These are phyloP conservation scores for Poliocrania exsul DNA, from an alignment of 2,797 vertebrate species.

Conservation along the genomic window DNA sequence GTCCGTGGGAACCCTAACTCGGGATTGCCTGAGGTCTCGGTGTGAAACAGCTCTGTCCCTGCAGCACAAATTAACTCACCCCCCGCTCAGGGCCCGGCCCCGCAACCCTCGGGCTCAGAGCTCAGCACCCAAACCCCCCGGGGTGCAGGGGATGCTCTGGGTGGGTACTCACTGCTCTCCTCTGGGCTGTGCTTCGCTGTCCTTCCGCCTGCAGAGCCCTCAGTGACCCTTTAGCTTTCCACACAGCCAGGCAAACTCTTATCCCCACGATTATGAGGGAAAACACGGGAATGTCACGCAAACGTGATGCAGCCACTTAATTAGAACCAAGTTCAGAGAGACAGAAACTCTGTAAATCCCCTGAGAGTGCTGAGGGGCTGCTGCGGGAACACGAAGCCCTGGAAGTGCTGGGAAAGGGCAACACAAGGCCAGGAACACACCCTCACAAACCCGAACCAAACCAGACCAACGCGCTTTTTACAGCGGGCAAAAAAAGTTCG, in stretches of 20 bases:
- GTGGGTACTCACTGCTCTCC: neutral
- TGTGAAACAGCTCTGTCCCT: neutral
- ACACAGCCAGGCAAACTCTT: neutral
- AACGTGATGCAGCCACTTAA: conserved; percentile 19
- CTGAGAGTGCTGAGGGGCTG: neutral
- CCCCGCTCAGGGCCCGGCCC: neutral
- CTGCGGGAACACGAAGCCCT: neutral
- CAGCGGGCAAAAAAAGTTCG: accelerated
- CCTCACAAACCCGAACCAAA: neutral
- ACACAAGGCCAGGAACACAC: accelerated
- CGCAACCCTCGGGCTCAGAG: neutral
- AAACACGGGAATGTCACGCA: neutral
- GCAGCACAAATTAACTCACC: no score
- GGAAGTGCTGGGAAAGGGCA: neutral
- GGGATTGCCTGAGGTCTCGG: neutral
- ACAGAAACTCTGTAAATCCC: neutral
- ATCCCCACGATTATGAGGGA: neutral
- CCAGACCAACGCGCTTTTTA: neutral
- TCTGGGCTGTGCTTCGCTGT: neutral
- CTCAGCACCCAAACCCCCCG: neutral
- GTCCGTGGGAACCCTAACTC: neutral
- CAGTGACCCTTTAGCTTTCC: conserved; percentile 8
- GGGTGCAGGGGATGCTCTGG: no score
- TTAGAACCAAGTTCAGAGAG: neutral
- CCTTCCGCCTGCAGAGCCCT: neutral